Base-by-base conservation (phyloP, 1,140 invertebrate species). In the Drosophila kohkoa region DNA sequence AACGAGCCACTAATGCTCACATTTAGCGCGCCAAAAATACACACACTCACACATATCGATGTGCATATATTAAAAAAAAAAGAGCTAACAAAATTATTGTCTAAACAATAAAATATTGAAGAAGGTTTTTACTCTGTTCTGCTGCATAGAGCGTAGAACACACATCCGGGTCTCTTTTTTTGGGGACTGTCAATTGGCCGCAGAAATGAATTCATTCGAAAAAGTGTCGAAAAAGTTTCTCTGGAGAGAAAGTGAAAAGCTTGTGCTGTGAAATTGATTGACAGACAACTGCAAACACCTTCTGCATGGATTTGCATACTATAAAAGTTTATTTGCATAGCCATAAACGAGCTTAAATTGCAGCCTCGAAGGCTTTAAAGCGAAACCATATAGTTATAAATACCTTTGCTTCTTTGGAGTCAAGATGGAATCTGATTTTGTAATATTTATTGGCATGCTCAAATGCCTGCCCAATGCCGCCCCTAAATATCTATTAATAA, bases 1-100 rank as follows among this genome's bases (percentile, higher is more conserved):
- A 87, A 87, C 82, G 83, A 87, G 82, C 77, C 80, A 87, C 82
- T 87, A 87, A 87, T 87, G 82, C 80, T 75, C 55, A 80, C 79
- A 87, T 88, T 88, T 88, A 87, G 79, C 82, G 77, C 80, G 62
- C 68, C 58, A 68, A 48, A 75, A 78, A 75, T 64, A 71, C 10
- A 25, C 3, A 25, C 25, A 73, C 30, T n/a, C n/a, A 25, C 3
- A 25, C 25, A 73, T 13, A 30, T 52, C n/a, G 3, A 20, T 8
- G 45, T 15, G 6, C 3, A 41, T 11, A 43, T 32, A 28, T 38
- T 13, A 64, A 46, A 60, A 38, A 62, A 81, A 64, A 46, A 60
- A 38, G 66, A 81, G 52, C 62, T 20, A 83, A 71, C 62, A 63
- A 71, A 45, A 28, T 20, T 35, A 63, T 54, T 70, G 38, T 32